Evolutionary conservation across 2,113 vertebrate species (phyloP), one percentile per base, ranked within the genome.

Genomic region (Leucopsar rothschildi): DNA sequence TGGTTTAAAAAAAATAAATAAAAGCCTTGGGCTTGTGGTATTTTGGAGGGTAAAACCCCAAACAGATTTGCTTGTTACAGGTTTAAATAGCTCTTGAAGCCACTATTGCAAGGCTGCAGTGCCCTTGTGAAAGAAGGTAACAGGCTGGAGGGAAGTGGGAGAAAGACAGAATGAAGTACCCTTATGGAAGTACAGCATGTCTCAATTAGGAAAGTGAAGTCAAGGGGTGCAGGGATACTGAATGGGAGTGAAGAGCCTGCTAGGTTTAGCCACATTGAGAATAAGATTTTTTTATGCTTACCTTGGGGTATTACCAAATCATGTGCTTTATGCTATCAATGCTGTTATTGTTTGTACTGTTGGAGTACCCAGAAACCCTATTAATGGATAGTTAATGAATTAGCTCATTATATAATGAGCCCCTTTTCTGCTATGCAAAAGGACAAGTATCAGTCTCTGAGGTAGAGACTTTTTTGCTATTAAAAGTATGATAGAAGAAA

Each of bases 311-410:
- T 63, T 70, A 33, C 3, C 1, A 63, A 76, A 64, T 73, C 1
- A 11, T 45, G 5, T 7, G 1, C n/a, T 71, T 79, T 66, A 33
- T 35, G 6, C 31, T 1, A 6, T 33, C 6, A 71, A 15, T 0
- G 1, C 35, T 52, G 5, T 35, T 69, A 27, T 40, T 87, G 7
- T 66, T 59, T 47, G 11, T 65, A 5, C 9, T 80, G n/a, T n/a
- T 91, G 69, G 42, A 45, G 11, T 33, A 61, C 17, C 7, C 27
- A 29, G 25, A 86, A 81, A 55, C 10, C 25, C 10, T 65, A 2
- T 53, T 80, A 53, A 22, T 25, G 35, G 22, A 20, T 16, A 40
- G 19, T 12, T 47, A 47, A 61, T 68, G n/a, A 63, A 47, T 79
- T 68, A 37, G 42, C 1, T 61, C n/a, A 55, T 75, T 76, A 25